Conservation (phyloP, 2,888 invertebrate genomes). For the Eudasyphora cyanicolor region DNA sequence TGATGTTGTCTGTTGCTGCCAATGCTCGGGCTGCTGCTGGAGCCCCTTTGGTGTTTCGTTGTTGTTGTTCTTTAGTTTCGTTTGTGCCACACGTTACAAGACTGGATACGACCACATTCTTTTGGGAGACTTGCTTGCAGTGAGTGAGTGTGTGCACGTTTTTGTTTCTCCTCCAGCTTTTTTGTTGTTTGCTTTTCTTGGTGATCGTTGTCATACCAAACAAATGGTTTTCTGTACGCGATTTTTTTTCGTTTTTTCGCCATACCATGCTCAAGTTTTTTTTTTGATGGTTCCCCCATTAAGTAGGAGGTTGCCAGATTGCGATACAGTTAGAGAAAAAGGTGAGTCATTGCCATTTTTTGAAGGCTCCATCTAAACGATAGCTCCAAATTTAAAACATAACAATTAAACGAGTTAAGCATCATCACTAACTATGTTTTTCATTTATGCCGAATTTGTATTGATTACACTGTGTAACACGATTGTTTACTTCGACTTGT, state of each 20-base stretch:
- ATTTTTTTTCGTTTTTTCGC: conserved; percentile 33
- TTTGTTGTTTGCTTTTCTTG: background rate
- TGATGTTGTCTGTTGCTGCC: too few species aligned
- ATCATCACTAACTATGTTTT: too few species aligned
- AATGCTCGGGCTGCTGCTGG: background rate
- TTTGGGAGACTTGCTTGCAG: conserved; percentile 61
- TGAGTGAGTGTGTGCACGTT: conserved; percentile 24
- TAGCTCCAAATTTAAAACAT: too few species aligned
- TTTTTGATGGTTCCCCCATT: background rate
- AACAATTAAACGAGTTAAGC: too few species aligned
- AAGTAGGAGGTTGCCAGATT: conserved; percentile 20
- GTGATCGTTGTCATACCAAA: conserved; percentile 44
- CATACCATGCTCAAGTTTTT: background rate
- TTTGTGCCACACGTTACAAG: conserved; percentile 46
- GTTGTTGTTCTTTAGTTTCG: conserved; percentile 12
- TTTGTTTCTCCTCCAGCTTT: conserved; percentile 22
- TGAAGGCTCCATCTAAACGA: too few species aligned
- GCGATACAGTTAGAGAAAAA: conserved; percentile 35
- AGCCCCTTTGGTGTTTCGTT: background rate
- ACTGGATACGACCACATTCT: conserved; percentile 66
- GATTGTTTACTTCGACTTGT: too few species aligned
- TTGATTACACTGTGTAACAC: too few species aligned
- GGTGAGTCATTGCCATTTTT: too few species aligned
- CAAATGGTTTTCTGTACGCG: conserved; percentile 47
- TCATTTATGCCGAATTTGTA: too few species aligned